Conservation (phyloP, 2,797 vertebrate species). For the Distichodus sexfasciatus region DNA sequence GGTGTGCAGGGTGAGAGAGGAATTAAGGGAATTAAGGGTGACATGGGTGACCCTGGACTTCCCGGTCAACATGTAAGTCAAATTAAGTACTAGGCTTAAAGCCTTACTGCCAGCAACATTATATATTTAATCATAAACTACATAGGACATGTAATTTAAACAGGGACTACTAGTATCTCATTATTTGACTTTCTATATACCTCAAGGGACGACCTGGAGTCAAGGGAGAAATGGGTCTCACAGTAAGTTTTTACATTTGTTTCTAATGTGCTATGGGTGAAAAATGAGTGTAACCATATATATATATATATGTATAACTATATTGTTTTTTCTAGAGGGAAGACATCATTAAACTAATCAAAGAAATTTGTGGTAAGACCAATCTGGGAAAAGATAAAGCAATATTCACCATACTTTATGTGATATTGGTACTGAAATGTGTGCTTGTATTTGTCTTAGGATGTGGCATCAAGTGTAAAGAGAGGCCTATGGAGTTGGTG, state of each 20-base stretch:
- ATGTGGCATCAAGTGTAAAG: constrained; percentile 90
- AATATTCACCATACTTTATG: no score
- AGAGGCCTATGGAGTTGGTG: constrained; percentile 91
- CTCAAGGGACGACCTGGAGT: constrained; percentile 76
- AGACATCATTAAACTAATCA: constrained; percentile 89
- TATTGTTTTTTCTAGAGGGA: constrained; percentile 79
- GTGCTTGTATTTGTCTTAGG: constrained; percentile 77
- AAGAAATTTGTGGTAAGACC: constrained; percentile 90
- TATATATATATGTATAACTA: not conserved
- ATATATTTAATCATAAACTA: not conserved
- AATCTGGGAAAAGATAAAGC: no score
- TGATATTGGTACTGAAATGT: no score
- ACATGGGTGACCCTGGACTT: constrained; percentile 79
- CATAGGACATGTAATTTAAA: no score
- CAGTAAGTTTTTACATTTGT: constrained; percentile 69
- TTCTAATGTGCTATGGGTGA: not conserved
- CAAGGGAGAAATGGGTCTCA: constrained; percentile 85
- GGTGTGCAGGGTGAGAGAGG: constrained; percentile 83
- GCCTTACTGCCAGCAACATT: not conserved
- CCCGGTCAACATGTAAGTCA: constrained; percentile 78
- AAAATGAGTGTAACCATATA: not conserved
- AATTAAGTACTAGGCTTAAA: constrained; percentile 3
- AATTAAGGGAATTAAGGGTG: constrained; percentile 80
- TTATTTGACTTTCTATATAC: constrained; percentile 16
- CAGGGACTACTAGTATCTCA: not conserved